These are phyloP conservation scores for Tachuris rubrigastra DNA, from an alignment of 2,113 vertebrate species.

Conservation along the genomic window DNA sequence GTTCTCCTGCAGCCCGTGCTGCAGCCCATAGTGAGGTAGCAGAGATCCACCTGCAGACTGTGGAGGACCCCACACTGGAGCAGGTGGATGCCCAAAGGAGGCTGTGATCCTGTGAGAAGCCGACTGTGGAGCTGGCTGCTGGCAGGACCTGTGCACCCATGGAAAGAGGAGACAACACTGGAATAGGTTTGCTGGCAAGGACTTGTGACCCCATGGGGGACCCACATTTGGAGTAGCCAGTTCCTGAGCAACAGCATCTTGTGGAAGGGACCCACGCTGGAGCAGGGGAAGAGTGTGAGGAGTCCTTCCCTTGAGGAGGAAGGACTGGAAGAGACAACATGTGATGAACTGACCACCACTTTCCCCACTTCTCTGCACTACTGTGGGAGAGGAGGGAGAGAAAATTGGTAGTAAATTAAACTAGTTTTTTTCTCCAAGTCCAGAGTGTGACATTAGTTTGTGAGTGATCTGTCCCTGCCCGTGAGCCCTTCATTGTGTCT, in stretches of 20 bases:
- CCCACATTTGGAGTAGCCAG: background rate
- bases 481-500: background rate
- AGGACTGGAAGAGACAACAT: background rate
- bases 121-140: background rate
- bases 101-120: background rate
- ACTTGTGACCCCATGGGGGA: background rate
- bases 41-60: background rate
- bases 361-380: background rate
- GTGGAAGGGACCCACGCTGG: background rate
- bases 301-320: background rate
- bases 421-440: background rate
- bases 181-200: background rate
- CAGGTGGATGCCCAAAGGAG: background rate
- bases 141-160: background rate
- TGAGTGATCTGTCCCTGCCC: background rate
- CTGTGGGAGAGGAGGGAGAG: background rate
- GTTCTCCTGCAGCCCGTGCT: background rate
- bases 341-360: background rate
- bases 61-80: fast-evolving
- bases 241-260: background rate
- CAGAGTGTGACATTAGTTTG: fast-evolving
- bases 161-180: background rate
- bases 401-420: background rate
- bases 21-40: background rate
- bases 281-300: background rate